A percentile compares a stretch with the other conserved stretches of the same genome.
Conservation (phyloP, 2,797 vertebrate species). For the Danio aesculapii region DNA sequence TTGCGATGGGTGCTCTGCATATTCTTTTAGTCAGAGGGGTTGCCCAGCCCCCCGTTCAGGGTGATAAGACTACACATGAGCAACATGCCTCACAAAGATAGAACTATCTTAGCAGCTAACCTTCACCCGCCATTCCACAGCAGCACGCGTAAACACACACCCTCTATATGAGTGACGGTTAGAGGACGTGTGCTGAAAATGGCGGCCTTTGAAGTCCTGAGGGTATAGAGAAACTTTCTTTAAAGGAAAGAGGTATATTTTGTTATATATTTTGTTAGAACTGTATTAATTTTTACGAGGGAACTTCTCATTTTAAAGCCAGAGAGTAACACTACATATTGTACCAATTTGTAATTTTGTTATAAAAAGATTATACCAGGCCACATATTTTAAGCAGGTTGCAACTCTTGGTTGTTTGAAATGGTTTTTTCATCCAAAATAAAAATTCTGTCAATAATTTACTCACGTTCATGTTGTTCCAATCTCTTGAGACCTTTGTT, state of each 20-base stretch:
- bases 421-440: too few relatives aligned
- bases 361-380: too few relatives aligned
- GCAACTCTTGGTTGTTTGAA: too few relatives aligned
- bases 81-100: constrained; percentile 78
- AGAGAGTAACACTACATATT: neutral
- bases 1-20: constrained; percentile 54
- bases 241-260: neutral
- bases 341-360: too few relatives aligned
- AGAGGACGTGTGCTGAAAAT: constrained; percentile 66
- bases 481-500: too few relatives aligned
- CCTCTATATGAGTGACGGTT: constrained; percentile 54
- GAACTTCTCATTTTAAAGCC: neutral
- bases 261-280: neutral
- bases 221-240: neutral
- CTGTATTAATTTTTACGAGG: neutral
- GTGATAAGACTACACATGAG: constrained; percentile 74
- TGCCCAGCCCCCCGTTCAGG: constrained; percentile 62
- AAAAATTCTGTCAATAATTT: too few relatives aligned
- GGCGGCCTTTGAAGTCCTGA: constrained; percentile 36
- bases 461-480: too few relatives aligned
- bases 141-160: constrained; percentile 62
- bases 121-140: constrained; percentile 75
- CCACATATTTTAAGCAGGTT: too few relatives aligned
- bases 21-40: constrained; percentile 61
- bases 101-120: constrained; percentile 78